Evolutionary conservation across 2,797 vertebrate genomes (phyloP), one percentile per base, ranked within the genome.

Genomic region (Esox masquinongy): DNA sequence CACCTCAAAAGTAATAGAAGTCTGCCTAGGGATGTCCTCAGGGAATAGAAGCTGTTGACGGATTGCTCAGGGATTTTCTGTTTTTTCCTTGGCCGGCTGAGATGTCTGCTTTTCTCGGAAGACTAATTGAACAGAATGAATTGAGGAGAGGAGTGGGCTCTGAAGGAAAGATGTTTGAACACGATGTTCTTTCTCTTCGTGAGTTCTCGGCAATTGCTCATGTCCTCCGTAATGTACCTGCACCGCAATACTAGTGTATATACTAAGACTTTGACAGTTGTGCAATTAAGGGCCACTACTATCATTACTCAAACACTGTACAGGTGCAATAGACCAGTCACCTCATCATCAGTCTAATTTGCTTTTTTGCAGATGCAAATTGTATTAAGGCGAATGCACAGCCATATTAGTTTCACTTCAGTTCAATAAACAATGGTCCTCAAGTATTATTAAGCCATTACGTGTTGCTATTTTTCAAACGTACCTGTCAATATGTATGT

Each of bases 101-200:
- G 22, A 19, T 22, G 19, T 9, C 56, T 1, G 56, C 22, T 61
- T 61, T 61, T 61, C 15, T 70, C 43, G 12, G 43, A 47, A 47
- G 43, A 14, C 43, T 14, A 14, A 47, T 47, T 47, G 43, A 1
- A 14, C 9, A 14, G 26, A 70, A 4, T 29, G 24, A 50, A 70
- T 24, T 29, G 67, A 31, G 39, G 36, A n/a, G 22, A 49, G 68
- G 68, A 43, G 12, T 12, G 43, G 16, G 24, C 47, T 51, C 9
- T 51, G 24, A 51, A 17, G 15, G 34, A 53, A 31, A 26, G 17
- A 14, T 47, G 36, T 47, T 50, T 53, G 69, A 53, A 34, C 47
- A 9, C 70, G 34, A 53, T 71, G 70, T 71, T 71, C 70, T 51
- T 19, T 53, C 47, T 16, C 26, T 31, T 31, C 29, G 49, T 53